phyloP scores from a whole-genome alignment of 2,113 vertebrate genomes.

The Melanocharis versteri region DNA sequence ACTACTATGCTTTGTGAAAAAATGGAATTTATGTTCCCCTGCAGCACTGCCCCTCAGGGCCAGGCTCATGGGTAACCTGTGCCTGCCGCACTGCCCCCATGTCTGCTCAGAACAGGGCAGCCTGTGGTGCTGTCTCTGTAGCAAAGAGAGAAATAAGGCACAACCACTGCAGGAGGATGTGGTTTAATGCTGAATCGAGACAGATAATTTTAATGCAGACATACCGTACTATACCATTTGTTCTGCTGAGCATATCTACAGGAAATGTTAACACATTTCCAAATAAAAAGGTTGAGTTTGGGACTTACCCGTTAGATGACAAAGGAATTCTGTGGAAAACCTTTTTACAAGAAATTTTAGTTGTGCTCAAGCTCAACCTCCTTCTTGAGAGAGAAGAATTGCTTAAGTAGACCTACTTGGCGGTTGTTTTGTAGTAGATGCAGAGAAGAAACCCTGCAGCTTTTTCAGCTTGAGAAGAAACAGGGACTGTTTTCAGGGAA shows the following conservation, averaged over 20 bases:
- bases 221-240: rapidly evolving
- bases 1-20: not conserved
- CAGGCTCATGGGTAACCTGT: not conserved
- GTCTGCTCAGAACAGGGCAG: not conserved
- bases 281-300: not conserved
- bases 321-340: not conserved
- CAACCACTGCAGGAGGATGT: not conserved
- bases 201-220: not conserved
- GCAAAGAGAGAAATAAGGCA: not conserved
- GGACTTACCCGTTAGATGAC: not conserved
- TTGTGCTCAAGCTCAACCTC: not conserved
- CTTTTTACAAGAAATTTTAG: not conserved
- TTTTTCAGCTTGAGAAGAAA: not conserved
- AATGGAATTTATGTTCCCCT: not conserved
- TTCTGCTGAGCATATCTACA: not conserved
- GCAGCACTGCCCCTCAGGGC: not conserved
- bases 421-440: not conserved
- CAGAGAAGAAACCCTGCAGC: not conserved
- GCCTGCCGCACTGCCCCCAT: not conserved
- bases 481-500: rapidly evolving
- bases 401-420: not conserved
- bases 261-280: not conserved
- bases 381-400: not conserved
- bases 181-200: not conserved
- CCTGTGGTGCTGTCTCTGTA: not conserved